phyloP scores from a whole-genome alignment of 2,888 invertebrate species.

The Disparrhopalites patrizii region DNA sequence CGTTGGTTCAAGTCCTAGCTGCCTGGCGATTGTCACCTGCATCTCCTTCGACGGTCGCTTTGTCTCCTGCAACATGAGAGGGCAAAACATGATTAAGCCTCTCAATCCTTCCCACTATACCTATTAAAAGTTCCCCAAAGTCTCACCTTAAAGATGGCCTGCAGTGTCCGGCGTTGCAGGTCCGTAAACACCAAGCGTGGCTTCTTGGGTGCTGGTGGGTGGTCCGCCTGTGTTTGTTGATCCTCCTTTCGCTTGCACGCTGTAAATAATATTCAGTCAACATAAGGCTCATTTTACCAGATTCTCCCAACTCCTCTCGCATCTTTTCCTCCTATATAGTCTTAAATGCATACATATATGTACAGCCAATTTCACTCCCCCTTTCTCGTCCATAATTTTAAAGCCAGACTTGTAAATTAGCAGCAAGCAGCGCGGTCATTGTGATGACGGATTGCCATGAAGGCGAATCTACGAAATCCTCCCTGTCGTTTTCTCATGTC shows the following conservation, averaged over 20 bases:
- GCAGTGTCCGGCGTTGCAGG: conserved; percentile 98
- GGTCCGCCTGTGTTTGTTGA: conserved; percentile 68
- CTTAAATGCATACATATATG: too few relatives aligned
- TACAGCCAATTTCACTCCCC: too few relatives aligned
- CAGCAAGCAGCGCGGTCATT: too few relatives aligned
- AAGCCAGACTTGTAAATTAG: too few relatives aligned
- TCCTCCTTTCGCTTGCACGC: conserved; percentile 98
- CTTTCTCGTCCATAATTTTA: too few relatives aligned
- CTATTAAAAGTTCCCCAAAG: too few relatives aligned
- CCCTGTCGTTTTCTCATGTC: too few relatives aligned
- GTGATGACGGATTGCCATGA: too few relatives aligned
- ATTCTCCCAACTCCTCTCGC: too few relatives aligned
- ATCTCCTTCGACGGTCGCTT: conserved; percentile 99
- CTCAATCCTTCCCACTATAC: not conserved
- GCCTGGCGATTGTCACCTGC: conserved; percentile 98
- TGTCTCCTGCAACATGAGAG: conserved; percentile 72
- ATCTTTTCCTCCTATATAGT: too few relatives aligned
- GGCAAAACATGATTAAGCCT: not conserved
- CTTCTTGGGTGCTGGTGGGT: conserved; percentile 86
- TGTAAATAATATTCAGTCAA: conserved; percentile 52
- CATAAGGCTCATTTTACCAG: not conserved
- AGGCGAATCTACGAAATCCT: too few relatives aligned
- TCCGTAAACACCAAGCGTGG: conserved; percentile 99
- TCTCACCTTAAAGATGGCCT: conserved; percentile 97
- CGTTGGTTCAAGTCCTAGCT: conserved; percentile 92